A percentile compares a stretch with the other conserved stretches of the same genome.
phyloP scores from a whole-genome alignment of 1,140 invertebrate genomes.

The Zaprionus africanus region DNA sequence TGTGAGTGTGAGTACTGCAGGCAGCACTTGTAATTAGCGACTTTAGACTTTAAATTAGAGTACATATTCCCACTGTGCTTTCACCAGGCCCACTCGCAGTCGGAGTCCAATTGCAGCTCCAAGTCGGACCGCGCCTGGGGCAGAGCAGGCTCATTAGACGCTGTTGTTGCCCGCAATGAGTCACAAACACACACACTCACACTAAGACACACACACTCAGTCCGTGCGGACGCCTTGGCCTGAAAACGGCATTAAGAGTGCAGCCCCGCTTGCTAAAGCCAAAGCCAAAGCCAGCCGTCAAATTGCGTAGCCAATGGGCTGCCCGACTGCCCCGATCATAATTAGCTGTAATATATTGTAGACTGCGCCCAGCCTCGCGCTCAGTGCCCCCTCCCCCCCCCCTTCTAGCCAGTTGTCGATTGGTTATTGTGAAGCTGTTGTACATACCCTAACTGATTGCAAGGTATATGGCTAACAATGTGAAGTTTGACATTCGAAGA shows the following conservation, averaged over 20 bases:
- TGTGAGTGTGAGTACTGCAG: slow-evolving; percentile 31
- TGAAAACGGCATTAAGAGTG: slow-evolving; percentile 59
- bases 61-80: slow-evolving; percentile 61
- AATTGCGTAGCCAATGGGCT: slow-evolving; percentile 65
- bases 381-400: neutral
- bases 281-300: slow-evolving; percentile 32
- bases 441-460: slow-evolving; percentile 9
- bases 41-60: slow-evolving; percentile 59
- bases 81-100: slow-evolving; percentile 45
- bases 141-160: slow-evolving; percentile 66
- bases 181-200: slow-evolving; percentile 65
- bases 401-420: slow-evolving; percentile 1
- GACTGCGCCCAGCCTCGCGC: slow-evolving; percentile 25
- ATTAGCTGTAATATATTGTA: slow-evolving; percentile 74
- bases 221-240: slow-evolving; percentile 63
- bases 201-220: slow-evolving; percentile 22
- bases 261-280: slow-evolving; percentile 44
- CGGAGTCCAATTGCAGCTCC: neutral
- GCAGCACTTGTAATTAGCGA: slow-evolving; percentile 71
- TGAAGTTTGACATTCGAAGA: neutral
- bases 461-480: neutral
- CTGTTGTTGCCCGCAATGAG: slow-evolving; percentile 44
- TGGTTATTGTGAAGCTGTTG: slow-evolving; percentile 19
- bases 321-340: slow-evolving; percentile 52
- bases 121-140: slow-evolving; percentile 38